phyloP scores from a whole-genome alignment of 2,888 invertebrate species.

The Magallana nippona region DNA sequence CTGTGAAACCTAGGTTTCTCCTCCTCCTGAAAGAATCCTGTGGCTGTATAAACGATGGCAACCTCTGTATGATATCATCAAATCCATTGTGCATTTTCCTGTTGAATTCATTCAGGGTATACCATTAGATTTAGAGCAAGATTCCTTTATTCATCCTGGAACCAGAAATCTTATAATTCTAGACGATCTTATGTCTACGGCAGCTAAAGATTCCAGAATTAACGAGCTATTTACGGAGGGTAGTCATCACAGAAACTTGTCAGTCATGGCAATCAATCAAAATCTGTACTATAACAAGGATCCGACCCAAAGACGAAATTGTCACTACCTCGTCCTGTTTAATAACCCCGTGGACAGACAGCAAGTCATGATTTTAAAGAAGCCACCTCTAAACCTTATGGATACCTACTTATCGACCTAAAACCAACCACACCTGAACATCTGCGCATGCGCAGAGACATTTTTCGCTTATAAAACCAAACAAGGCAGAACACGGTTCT shows the following conservation, averaged over 20 bases:
- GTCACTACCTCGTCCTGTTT: constrained; percentile 57
- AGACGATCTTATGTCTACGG: constrained; percentile 52
- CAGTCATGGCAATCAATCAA: constrained; percentile 53
- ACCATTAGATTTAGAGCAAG: constrained; percentile 52
- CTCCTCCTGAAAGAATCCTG: constrained; percentile 49
- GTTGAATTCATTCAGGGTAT: constrained; percentile 56
- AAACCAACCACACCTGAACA: constrained; percentile 16
- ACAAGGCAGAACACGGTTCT: background rate
- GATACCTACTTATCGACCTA: constrained; percentile 42
- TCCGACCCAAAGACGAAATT: constrained; percentile 56
- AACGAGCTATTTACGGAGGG: constrained; percentile 56
- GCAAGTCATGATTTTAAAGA: constrained; percentile 47
- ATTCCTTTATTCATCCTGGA: constrained; percentile 49
- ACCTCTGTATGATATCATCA: constrained; percentile 49
- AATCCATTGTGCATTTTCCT: constrained; percentile 38
- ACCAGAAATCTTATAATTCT: constrained; percentile 42
- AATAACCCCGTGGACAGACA: constrained; percentile 56
- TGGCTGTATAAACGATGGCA: constrained; percentile 58
- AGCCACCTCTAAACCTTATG: constrained; percentile 38
- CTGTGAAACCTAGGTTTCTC: constrained; percentile 29
- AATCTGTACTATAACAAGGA: constrained; percentile 54
- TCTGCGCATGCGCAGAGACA: background rate
- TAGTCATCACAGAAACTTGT: constrained; percentile 53
- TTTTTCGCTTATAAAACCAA: background rate
- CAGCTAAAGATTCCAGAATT: constrained; percentile 50